Evolutionary conservation across 2,797 vertebrate species (phyloP).

Genomic region (Epinephelus malabaricus): DNA sequence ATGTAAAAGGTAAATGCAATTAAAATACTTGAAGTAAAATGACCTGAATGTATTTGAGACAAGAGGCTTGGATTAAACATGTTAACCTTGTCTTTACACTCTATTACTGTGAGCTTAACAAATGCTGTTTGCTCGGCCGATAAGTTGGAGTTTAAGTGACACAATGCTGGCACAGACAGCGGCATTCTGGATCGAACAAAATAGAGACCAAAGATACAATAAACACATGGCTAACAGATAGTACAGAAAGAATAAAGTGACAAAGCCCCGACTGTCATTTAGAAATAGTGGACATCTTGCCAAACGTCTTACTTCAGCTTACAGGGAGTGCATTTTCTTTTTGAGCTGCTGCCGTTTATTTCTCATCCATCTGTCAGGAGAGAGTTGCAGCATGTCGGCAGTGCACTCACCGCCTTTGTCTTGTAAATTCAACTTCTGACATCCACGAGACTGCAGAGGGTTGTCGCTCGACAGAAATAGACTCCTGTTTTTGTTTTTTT

Average conservation of each 20-base stretch:
- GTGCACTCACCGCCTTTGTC: constrained; percentile 80
- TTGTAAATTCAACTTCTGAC: constrained; percentile 85
- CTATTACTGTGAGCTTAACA: constrained; percentile 34
- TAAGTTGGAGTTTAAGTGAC: constrained; percentile 31
- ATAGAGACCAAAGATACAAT: constrained; percentile 43
- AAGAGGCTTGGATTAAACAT: constrained; percentile 33
- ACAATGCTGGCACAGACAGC: constrained; percentile 32
- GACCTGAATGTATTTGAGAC: neutral
- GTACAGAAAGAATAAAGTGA: constrained; percentile 60
- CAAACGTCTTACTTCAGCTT: constrained; percentile 69
- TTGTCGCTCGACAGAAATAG: constrained; percentile 85
- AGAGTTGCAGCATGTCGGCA: constrained; percentile 74
- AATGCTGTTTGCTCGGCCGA: constrained; percentile 28
- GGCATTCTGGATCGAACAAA: constrained; percentile 35
- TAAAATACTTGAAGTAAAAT: constrained; percentile 7
- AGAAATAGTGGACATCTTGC: constrained; percentile 73
- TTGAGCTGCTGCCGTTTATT: constrained; percentile 76
- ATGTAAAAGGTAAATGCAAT: constrained; percentile 22
- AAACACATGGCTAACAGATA: constrained; percentile 59
- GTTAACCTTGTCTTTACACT: constrained; percentile 16
- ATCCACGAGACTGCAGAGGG: constrained; percentile 80
- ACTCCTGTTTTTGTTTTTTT: constrained; percentile 78
- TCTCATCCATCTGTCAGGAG: constrained; percentile 81
- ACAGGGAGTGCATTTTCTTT: constrained; percentile 67
- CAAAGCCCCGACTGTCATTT: constrained; percentile 64